A percentile compares a stretch with the other conserved stretches of the same genome.
Evolutionary conservation across 2,888 invertebrate species (phyloP).

Genomic region (Pimpla rufipes): DNA sequence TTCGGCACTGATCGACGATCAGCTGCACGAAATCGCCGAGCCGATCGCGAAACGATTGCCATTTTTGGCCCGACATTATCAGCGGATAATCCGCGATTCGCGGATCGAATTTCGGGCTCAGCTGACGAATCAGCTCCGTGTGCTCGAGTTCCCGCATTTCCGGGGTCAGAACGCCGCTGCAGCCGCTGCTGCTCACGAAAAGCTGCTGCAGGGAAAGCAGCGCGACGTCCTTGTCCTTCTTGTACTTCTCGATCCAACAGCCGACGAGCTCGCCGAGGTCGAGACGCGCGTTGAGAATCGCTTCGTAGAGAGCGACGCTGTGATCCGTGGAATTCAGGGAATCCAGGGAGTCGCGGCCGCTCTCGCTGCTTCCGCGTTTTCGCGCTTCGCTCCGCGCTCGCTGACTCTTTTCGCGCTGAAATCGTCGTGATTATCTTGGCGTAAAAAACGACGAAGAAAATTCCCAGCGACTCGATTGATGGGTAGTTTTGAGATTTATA

Average conservation of each 20-base stretch:
- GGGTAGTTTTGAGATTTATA: no score
- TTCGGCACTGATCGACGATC: conserved; percentile 98
- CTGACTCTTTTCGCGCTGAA: no score
- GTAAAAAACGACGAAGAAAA: no score
- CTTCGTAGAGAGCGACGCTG: conserved; percentile 93
- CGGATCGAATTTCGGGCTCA: conserved; percentile 99
- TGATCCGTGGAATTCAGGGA: conserved; percentile 85
- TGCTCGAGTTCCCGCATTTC: conserved; percentile 98
- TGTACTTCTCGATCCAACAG: conserved; percentile 99
- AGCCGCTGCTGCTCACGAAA: conserved; percentile 98
- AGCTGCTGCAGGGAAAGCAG: conserved; percentile 98
- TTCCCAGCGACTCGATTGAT: no score
- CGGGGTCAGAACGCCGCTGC: conserved; percentile 96
- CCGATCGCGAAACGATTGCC: conserved; percentile 98
- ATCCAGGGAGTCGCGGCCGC: not conserved
- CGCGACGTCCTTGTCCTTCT: conserved; percentile 95
- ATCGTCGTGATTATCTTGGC: no score
- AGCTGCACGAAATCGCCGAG: conserved; percentile 99
- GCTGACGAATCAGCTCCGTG: conserved; percentile 97
- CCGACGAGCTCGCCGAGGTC: conserved; percentile 97
- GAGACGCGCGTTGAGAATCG: conserved; percentile 93
- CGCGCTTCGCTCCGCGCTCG: no score
- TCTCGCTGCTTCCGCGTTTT: not conserved
- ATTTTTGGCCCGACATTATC: conserved; percentile 97
- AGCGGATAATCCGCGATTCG: conserved; percentile 99